Evolutionary conservation across 2,797 vertebrate species (phyloP).

Genomic region (Sebastes melanostomus): DNA sequence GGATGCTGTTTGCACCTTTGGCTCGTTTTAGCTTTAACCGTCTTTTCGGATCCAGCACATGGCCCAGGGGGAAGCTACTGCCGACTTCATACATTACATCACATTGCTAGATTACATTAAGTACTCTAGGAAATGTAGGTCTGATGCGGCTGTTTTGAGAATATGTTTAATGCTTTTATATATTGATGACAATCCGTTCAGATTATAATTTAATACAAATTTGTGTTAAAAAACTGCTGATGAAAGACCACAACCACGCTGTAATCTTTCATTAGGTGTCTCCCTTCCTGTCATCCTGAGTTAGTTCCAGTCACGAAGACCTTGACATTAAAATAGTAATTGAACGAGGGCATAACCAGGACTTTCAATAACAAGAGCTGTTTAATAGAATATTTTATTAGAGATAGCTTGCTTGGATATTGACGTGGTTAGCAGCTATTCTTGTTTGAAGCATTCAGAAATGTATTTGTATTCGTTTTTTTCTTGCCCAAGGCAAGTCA

Average conservation of each 20-base stretch:
- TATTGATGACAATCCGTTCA: neutral
- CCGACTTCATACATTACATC: constrained; percentile 34
- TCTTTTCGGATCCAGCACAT: constrained; percentile 28
- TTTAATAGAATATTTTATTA: neutral
- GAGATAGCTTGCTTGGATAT: neutral
- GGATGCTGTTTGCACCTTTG: constrained; percentile 41
- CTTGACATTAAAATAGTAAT: neutral
- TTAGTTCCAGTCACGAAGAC: neutral
- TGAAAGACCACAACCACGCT: neutral
- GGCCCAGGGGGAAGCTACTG: neutral
- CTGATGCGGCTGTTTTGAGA: neutral
- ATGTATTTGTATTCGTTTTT: neutral
- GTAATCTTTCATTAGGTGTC: neutral
- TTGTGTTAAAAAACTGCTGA: neutral
- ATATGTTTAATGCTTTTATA: neutral
- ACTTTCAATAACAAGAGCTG: neutral
- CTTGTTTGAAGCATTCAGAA: constrained; percentile 9
- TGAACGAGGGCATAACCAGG: neutral
- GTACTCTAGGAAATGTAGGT: neutral
- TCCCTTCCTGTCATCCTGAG: neutral
- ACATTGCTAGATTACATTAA: neutral
- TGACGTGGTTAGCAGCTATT: neutral
- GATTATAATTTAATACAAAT: neutral
- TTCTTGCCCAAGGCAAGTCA: neutral
- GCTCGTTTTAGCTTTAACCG: constrained; percentile 45